A percentile compares a stretch with the other conserved stretches of the same genome.
Evolutionary conservation across 1,140 invertebrate genomes (phyloP).

Genomic region (Aphaenogaster rudis): DNA sequence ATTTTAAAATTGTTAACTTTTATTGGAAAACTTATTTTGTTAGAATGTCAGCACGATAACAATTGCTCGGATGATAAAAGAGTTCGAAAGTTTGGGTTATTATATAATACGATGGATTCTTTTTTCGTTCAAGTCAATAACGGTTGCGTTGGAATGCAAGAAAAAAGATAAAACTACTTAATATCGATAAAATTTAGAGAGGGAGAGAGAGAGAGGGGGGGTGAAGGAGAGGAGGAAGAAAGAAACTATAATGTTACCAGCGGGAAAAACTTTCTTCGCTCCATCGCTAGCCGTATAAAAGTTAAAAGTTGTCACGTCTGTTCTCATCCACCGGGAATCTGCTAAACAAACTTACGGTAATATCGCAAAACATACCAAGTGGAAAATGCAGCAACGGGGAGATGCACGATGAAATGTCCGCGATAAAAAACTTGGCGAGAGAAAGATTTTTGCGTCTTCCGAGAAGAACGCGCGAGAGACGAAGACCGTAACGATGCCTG

Average conservation of each 20-base stretch:
- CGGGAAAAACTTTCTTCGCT: conserved; percentile 22
- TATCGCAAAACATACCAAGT: conserved; percentile 41
- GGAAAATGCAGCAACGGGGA: conserved; percentile 35
- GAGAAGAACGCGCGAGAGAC: background rate
- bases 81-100: conserved; percentile 1
- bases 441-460: conserved; percentile 27
- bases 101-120: background rate
- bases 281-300: conserved; percentile 24
- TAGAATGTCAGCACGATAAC: background rate
- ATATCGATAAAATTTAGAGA: background rate
- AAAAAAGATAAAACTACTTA: conserved; percentile 21
- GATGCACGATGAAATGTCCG: conserved; percentile 26
- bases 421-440: conserved; percentile 29
- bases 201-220: background rate
- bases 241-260: background rate
- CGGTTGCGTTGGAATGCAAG: background rate
- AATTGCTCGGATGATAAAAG: background rate
- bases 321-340: conserved; percentile 18
- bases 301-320: conserved; percentile 52
- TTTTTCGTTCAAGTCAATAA: background rate
- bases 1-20: background rate
- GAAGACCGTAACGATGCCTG: conserved; percentile 17
- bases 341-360: conserved; percentile 41
- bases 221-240: background rate
- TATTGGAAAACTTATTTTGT: conserved; percentile 13